Percentiles rank a stretch among this genome's conserved stretches.
These are phyloP conservation scores for Nephila pilipes DNA, from an alignment of 1,140 invertebrate genomes.

Conservation along the genomic window DNA sequence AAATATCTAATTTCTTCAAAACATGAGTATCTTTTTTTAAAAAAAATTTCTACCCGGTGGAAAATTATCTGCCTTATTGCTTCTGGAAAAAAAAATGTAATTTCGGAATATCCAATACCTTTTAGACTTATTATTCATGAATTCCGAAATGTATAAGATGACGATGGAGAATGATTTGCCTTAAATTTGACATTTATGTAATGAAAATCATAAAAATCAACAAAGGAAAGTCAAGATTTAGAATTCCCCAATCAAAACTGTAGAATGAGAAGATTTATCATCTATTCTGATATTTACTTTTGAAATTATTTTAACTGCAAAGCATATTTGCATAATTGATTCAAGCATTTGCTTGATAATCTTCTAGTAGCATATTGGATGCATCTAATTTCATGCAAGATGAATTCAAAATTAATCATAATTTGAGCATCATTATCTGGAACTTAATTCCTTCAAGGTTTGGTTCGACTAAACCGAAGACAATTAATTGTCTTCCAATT, in stretches of 20 bases:
- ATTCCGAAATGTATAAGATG: background rate
- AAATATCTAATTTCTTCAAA: no score
- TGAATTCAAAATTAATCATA: slow-evolving; percentile 51
- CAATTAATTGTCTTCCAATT: slow-evolving; percentile 21
- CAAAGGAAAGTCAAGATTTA: background rate
- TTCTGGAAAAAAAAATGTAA: no score
- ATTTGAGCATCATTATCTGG: slow-evolving; percentile 19
- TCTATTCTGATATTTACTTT: slow-evolving; percentile 11
- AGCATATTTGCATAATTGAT: slow-evolving; percentile 39
- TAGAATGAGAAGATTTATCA: slow-evolving; percentile 4
- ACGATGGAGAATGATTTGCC: background rate
- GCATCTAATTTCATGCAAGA: background rate
- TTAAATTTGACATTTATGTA: background rate
- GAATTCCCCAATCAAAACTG: background rate
- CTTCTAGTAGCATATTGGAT: background rate
- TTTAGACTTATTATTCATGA: background rate
- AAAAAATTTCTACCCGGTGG: no score
- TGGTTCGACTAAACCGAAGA: background rate
- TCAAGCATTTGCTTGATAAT: background rate
- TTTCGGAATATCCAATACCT: background rate
- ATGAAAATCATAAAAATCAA: background rate
- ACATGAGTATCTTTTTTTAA: no score
- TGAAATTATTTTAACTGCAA: slow-evolving; percentile 29
- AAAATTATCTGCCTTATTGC: no score
- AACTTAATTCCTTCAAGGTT: slow-evolving; percentile 21